Conservation (phyloP, 2,113 vertebrate genomes). For the Protomyctophum bolini region DNA sequence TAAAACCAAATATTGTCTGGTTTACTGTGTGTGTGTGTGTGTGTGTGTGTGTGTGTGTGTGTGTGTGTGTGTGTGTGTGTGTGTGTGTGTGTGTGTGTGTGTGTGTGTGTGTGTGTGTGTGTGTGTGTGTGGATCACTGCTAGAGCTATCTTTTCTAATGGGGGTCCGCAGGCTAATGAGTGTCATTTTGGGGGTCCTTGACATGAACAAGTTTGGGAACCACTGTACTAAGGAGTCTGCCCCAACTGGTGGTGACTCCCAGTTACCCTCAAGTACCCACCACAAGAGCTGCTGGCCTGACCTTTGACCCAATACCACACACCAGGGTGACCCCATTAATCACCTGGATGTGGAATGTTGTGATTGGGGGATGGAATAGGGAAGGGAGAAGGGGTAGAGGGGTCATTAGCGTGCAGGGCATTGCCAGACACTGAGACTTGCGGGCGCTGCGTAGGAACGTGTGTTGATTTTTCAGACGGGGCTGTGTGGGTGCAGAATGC, state of each 20-base stretch:
- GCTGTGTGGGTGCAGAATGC: background rate
- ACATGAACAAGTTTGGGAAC: too few relatives aligned
- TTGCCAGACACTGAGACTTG: conserved; percentile 13
- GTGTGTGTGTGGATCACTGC: too few relatives aligned
- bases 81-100: too few relatives aligned
- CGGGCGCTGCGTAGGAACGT: background rate
- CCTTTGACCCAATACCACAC: conserved; percentile 56
- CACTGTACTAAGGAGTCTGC: background rate
- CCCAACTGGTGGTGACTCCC: conserved; percentile 42
- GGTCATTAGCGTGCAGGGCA: conserved; percentile 53
- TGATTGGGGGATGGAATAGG: conserved; percentile 29
- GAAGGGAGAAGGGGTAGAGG: background rate
- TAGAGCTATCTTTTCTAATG: too few relatives aligned
- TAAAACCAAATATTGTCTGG: too few relatives aligned
- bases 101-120: too few relatives aligned
- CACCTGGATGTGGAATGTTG: conserved; percentile 66
- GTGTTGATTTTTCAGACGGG: conserved; percentile 32
- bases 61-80: too few relatives aligned
- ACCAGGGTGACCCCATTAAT: conserved; percentile 67
- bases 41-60: too few relatives aligned
- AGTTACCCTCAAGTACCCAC: conserved; percentile 45
- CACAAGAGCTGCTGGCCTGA: conserved; percentile 49
- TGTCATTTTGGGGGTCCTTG: too few relatives aligned
- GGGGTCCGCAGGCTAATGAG: too few relatives aligned
- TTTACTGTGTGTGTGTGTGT: too few relatives aligned